A percentile compares a stretch with the other conserved stretches of the same genome.
Conservation (phyloP, 2,113 vertebrate genomes). For the Mus spicilegus region DNA sequence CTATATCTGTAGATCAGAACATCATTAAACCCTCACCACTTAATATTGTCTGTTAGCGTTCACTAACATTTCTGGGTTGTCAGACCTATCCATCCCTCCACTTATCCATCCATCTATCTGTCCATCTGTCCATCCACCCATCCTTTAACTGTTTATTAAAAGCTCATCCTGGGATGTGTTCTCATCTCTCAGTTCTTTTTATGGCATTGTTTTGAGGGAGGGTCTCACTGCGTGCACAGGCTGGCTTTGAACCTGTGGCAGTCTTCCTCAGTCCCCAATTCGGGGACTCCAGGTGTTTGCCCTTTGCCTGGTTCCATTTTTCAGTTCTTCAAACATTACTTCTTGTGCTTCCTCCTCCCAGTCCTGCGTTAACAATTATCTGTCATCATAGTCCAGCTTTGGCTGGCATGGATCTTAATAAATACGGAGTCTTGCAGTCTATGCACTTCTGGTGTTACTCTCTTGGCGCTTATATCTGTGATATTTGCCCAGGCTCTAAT, state of each 20-base stretch:
- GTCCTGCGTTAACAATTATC: not conserved
- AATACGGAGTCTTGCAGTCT: not conserved
- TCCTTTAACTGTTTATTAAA: not conserved
- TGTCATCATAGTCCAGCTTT: not conserved
- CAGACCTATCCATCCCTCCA: slow-evolving; percentile 4
- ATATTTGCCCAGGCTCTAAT: not conserved
- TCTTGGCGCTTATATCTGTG: not conserved
- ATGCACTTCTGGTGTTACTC: not conserved
- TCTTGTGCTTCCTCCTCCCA: not conserved
- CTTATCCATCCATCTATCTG: not conserved
- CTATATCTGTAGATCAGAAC: not conserved
- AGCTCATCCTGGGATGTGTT: not conserved
- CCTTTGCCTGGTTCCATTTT: not conserved
- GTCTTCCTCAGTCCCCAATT: not conserved
- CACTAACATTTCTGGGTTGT: not conserved
- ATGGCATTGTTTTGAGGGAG: not conserved
- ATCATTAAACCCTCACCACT: not conserved
- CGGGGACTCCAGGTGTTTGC: not conserved
- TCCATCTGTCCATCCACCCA: slow-evolving; percentile 18
- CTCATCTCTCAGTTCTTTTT: not conserved
- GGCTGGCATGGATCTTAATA: not conserved
- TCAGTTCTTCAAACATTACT: not conserved
- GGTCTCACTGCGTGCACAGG: not conserved
- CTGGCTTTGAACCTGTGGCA: not conserved
- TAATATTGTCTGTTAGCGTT: not conserved